These are phyloP conservation scores for Cephalotes varians DNA, from an alignment of 2,888 invertebrate species.

Conservation along the genomic window DNA sequence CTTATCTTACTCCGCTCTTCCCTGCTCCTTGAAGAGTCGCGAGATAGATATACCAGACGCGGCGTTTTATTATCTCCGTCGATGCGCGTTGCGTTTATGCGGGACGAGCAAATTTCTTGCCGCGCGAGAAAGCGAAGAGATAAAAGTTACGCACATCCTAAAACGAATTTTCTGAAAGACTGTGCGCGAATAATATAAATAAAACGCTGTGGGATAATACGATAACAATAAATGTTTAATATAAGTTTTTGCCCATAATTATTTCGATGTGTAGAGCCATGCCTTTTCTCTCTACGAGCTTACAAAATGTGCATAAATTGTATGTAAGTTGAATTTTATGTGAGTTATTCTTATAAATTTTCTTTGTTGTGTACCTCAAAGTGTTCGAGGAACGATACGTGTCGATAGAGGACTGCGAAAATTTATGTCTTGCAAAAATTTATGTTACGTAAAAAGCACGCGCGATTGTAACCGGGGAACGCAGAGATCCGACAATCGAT, in stretches of 20 bases:
- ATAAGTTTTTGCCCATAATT: neutral
- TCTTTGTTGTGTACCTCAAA: neutral
- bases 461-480: neutral
- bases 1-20: slow-evolving; percentile 72
- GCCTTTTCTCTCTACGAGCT: neutral
- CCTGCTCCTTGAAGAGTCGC: slow-evolving; percentile 71
- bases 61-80: slow-evolving; percentile 63
- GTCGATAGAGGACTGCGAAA: neutral
- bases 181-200: neutral
- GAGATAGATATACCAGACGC: slow-evolving; percentile 69
- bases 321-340: neutral
- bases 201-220: neutral
- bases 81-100: slow-evolving; percentile 30
- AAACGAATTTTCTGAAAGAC: neutral
- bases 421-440: neutral
- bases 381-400: neutral
- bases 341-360: neutral
- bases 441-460: neutral
- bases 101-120: slow-evolving; percentile 31
- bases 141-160: slow-evolving; percentile 7
- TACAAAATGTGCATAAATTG: neutral
- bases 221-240: neutral
- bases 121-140: neutral
- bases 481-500: slow-evolving; percentile 31
- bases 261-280: neutral